Evolutionary conservation across 2,113 vertebrate genomes (phyloP).

Genomic region (Epinephelus moara): DNA sequence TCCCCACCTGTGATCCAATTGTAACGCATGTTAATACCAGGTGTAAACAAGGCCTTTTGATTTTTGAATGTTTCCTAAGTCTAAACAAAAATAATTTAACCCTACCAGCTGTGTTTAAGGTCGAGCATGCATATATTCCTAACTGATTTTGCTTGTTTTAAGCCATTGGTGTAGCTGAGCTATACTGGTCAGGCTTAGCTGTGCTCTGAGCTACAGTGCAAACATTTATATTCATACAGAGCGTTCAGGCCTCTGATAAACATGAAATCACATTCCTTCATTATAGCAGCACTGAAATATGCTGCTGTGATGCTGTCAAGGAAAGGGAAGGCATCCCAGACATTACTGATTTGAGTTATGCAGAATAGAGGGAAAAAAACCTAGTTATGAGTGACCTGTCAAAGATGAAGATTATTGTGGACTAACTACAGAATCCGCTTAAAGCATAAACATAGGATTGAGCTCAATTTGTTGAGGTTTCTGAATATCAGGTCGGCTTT

Average conservation of each 20-base stretch:
- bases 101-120: not conserved
- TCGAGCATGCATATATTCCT: not conserved
- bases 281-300: not conserved
- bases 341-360: not conserved
- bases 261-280: conserved; percentile 1
- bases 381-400: not conserved
- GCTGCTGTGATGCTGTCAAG: not conserved
- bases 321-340: not conserved
- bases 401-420: not conserved
- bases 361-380: not conserved
- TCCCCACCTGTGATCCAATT: too few relatives aligned
- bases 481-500: accelerated
- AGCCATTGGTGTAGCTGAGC: not conserved
- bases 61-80: not conserved
- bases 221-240: not conserved
- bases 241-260: not conserved
- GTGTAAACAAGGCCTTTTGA: too few relatives aligned
- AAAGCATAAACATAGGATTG: not conserved
- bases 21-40: too few relatives aligned
- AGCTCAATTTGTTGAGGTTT: accelerated
- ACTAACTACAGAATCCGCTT: not conserved
- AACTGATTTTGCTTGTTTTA: not conserved
- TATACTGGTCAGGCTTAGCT: not conserved
- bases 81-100: not conserved
- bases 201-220: not conserved